Conservation (phyloP, 2,797 vertebrate genomes). For the Macroramphosus scolopax region DNA sequence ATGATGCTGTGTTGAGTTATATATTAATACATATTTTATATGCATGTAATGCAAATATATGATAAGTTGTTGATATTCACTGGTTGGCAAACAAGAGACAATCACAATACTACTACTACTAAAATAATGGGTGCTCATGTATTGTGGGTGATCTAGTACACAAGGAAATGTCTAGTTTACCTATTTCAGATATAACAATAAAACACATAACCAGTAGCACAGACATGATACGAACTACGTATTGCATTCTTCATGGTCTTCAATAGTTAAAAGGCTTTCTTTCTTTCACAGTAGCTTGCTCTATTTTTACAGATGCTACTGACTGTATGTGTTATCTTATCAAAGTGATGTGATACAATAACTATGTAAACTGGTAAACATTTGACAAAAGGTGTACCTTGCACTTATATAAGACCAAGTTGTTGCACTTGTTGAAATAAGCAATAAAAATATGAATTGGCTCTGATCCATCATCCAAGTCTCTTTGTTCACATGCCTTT, state of each 20-base stretch:
- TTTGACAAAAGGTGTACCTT: constrained; percentile 15
- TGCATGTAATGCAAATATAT: constrained; percentile 44
- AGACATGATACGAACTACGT: constrained; percentile 20
- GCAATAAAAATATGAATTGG: constrained; percentile 37
- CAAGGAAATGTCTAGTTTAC: background rate
- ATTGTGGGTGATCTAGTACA: background rate
- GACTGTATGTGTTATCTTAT: background rate
- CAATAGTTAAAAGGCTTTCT: constrained; percentile 9
- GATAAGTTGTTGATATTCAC: constrained; percentile 24
- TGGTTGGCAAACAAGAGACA: constrained; percentile 5
- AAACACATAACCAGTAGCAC: constrained; percentile 3
- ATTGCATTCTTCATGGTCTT: constrained; percentile 16
- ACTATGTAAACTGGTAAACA: constrained; percentile 3
- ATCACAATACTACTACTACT: background rate
- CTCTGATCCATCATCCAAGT: constrained; percentile 2
- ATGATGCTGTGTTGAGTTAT: constrained; percentile 33
- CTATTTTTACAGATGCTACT: constrained; percentile 20
- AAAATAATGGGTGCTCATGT: constrained; percentile 3
- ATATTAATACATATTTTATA: constrained; percentile 21
- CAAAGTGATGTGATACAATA: background rate
- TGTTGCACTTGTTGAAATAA: constrained; percentile 29
- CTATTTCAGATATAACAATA: too few species aligned
- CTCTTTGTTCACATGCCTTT: background rate
- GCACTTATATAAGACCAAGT: constrained; percentile 11
- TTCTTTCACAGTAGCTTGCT: constrained; percentile 5